phyloP scores from a whole-genome alignment of 1,140 invertebrate genomes.

The Chymomyza costata region DNA sequence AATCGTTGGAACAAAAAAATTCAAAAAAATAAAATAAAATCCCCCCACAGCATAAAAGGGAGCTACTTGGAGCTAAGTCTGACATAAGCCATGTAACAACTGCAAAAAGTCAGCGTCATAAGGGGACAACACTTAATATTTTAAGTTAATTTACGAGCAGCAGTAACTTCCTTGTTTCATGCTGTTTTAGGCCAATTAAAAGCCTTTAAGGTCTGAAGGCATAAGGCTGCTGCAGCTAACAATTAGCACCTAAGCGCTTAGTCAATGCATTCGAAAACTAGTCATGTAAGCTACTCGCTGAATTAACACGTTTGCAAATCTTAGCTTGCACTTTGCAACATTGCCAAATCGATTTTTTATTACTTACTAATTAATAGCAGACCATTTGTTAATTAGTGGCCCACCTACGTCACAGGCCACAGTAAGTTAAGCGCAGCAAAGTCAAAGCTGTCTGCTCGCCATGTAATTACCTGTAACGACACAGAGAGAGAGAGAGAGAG shows the following conservation, averaged over 20 bases:
- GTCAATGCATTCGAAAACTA: too few species aligned
- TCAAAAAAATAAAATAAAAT: too few species aligned
- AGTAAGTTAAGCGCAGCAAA: conserved; percentile 34
- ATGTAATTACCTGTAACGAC: conserved; percentile 51
- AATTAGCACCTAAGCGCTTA: conserved; percentile 15
- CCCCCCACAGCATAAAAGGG: conserved; percentile 1
- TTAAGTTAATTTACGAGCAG: too few species aligned
- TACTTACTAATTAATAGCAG: conserved; percentile 55
- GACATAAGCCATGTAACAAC: not conserved
- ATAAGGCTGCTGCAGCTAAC: not conserved
- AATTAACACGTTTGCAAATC: conserved; percentile 46
- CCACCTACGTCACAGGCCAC: conserved; percentile 22
- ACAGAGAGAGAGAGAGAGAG: conserved; percentile 12
- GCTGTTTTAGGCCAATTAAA: not conserved
- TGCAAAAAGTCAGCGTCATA: not conserved
- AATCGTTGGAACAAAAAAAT: conserved; percentile 12
- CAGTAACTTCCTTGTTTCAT: too few species aligned
- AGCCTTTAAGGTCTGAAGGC: too few species aligned
- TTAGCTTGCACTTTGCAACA: conserved; percentile 27
- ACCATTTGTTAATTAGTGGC: conserved; percentile 50
- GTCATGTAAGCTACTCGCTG: conserved; percentile 12
- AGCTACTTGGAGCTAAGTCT: not conserved
- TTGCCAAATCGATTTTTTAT: conserved; percentile 36
- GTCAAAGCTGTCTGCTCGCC: conserved; percentile 23
- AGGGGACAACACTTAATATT: too few species aligned